Evolutionary conservation across 2,888 invertebrate genomes (phyloP), one percentile per base, ranked within the genome.

Genomic region (Sesia apiformis): DNA sequence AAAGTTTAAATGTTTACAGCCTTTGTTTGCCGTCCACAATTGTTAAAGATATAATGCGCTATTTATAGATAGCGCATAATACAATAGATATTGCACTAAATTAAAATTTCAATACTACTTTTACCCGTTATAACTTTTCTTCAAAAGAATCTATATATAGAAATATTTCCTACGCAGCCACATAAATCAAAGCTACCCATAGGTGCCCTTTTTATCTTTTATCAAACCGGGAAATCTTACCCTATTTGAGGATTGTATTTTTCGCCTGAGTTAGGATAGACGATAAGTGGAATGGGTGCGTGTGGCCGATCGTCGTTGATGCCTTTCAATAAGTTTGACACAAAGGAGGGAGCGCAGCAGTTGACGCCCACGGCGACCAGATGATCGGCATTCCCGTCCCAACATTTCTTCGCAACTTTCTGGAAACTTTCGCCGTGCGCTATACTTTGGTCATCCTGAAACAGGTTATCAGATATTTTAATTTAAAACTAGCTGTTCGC

Each of bases 201-300:
- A 23, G 23, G n/a, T n/a, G 46, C 8, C 46, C 46, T 50, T 50
- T 50, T 50, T 38, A 7, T 50, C 38, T 7, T 50, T 63, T 69
- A 72, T 65, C 61, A 53, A 58, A 56, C 23, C 55, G 55, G 57
- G 54, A 63, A 64, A 70, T 74, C 90, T 86, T 88, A 93, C 94
- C 93, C 92, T 70, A 91, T 90, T 70, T 91, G 90, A 55, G 93
- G 91, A 67, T 91, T 92, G 88, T 95, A 96, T 71, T 91, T 92
- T 81, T 96, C 96, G 53, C 98, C 98, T 68, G 96, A 97, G 78
- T 98, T 98, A 3, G 98, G 97, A 83, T 98, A 98, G 39, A 95
- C 96, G 56, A 98, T 93, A 55, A 97, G 86, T 3, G 96, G 95
- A 57, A 96, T 91, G 53, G 88, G 87, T 55, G 76, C 77, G 60